Percentiles rank a stretch among this genome's conserved stretches.
Evolutionary conservation across 2,113 vertebrate genomes (phyloP).

Genomic region (Pygoscelis antarcticus): DNA sequence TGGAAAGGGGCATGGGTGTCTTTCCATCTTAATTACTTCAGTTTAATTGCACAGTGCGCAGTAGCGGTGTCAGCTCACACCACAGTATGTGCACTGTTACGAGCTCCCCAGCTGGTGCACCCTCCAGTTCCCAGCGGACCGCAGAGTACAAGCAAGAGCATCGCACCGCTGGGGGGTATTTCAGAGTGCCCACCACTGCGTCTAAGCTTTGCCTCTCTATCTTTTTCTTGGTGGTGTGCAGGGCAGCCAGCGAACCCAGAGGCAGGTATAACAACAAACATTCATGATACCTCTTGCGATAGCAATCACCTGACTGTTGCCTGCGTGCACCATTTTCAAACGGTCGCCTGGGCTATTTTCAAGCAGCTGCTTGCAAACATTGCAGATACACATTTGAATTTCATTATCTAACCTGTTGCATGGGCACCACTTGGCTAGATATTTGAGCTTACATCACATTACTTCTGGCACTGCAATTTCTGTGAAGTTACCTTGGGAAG

Average conservation of each 20-base stretch:
- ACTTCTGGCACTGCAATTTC: neutral
- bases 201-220: neutral
- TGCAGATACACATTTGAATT: neutral
- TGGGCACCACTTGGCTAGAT: neutral
- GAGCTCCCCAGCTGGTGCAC: neutral
- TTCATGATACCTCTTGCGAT: neutral
- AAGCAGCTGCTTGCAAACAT: neutral
- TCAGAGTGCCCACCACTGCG: neutral
- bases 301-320: neutral
- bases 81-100: fast-evolving
- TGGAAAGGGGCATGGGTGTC: fast-evolving
- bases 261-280: neutral
- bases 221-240: neutral
- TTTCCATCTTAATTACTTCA: neutral
- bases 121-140: neutral
- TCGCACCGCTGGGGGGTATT: fast-evolving
- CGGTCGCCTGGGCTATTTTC: neutral
- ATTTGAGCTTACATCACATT: neutral
- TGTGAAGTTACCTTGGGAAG: neutral
- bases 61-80: neutral
- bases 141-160: neutral
- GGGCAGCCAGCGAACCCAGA: neutral
- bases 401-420: neutral
- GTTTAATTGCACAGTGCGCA: neutral
- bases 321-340: neutral